A percentile compares a stretch with the other conserved stretches of the same genome.
phyloP scores from a whole-genome alignment of 2,797 vertebrate species.

The Sciurus vulgaris region DNA sequence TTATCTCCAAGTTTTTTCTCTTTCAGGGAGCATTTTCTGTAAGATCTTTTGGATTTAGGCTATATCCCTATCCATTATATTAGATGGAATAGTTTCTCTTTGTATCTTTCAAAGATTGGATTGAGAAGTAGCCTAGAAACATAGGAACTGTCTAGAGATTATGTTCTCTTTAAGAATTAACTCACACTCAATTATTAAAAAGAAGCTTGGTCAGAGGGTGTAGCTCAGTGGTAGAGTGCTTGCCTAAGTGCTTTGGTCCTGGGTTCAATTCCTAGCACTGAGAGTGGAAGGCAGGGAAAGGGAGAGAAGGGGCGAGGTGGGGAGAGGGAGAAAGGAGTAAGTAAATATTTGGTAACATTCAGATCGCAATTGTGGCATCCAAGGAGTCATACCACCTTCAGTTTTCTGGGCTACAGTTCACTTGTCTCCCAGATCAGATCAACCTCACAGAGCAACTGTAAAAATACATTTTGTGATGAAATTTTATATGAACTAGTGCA shows the following conservation, averaged over 20 bases:
- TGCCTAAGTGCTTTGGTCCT: not conserved
- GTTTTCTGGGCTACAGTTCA: not conserved
- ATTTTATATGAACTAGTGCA: not conserved
- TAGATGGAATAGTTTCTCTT: not conserved
- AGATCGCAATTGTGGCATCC: too few relatives aligned
- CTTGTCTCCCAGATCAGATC: not conserved
- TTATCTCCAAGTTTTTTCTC: not conserved
- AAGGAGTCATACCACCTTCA: not conserved
- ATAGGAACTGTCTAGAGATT: not conserved
- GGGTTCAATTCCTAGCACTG: not conserved
- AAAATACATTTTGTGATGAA: not conserved
- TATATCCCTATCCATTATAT: not conserved
- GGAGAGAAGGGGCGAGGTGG: too few relatives aligned
- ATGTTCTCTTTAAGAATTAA: not conserved
- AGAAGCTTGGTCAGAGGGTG: not conserved
- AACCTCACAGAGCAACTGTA: not conserved
- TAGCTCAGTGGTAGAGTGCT: not conserved
- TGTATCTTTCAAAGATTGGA: not conserved
- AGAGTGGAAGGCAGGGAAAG: too few relatives aligned
- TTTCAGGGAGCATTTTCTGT: not conserved
- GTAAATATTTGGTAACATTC: not conserved
- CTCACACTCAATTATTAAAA: not conserved
- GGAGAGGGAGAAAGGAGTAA: too few relatives aligned
- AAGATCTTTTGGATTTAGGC: not conserved
- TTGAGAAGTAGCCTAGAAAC: not conserved